Percentiles rank a stretch among this genome's conserved stretches.
phyloP scores from a whole-genome alignment of 2,113 vertebrate genomes.

The Phocoena sinus region DNA sequence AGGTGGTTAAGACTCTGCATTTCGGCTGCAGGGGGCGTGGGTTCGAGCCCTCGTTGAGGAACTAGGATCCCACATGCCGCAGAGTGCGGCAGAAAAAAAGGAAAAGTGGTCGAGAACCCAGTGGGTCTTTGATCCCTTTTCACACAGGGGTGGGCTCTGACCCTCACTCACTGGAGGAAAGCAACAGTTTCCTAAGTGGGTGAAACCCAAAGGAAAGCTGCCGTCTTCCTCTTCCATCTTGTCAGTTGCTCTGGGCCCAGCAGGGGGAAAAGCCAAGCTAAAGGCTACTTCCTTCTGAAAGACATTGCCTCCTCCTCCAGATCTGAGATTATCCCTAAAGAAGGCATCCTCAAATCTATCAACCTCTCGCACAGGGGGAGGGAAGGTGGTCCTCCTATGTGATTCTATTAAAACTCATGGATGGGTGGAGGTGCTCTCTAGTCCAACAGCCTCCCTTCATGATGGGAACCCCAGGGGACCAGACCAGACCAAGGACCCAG shows the following conservation, averaged over 20 bases:
- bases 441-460: not conserved
- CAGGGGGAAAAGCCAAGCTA: not conserved
- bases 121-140: not conserved
- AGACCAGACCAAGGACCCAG: not conserved
- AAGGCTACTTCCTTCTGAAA: not conserved
- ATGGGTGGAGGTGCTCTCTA: not conserved
- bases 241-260: not conserved
- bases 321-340: not conserved
- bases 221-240: accelerated
- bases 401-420: not conserved
- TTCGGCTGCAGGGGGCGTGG: not conserved
- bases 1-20: not conserved
- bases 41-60: not conserved
- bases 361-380: not conserved
- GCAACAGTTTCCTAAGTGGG: not conserved
- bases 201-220: not conserved
- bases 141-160: not conserved
- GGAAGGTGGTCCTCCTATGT: not conserved
- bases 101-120: not conserved
- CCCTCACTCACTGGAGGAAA: not conserved
- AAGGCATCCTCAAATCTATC: slow-evolving; percentile 1
- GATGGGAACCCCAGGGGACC: not conserved
- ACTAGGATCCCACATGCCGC: not conserved
- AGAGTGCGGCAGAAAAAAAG: not conserved
- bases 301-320: not conserved